Percentiles rank a stretch among this genome's conserved stretches.
Conservation (phyloP, 1,140 invertebrate species). For the Leptinotarsa lineolata region DNA sequence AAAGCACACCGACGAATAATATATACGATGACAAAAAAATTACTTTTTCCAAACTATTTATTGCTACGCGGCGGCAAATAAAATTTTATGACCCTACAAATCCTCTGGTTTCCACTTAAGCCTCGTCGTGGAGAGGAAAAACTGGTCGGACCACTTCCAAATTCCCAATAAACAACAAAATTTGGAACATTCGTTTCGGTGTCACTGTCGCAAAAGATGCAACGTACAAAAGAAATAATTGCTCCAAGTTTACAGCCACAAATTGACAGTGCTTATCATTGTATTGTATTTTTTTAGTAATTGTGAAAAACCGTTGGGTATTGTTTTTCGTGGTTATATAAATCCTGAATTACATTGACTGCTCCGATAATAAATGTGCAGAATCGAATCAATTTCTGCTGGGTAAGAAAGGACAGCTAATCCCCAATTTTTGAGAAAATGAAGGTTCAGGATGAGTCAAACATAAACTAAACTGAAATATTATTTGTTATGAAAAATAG, state of each 20-base stretch:
- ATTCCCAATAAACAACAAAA: constrained; percentile 19
- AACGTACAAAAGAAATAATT: constrained; percentile 1
- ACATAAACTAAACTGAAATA: no score
- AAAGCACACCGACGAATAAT: not conserved
- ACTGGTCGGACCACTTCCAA: constrained; percentile 9
- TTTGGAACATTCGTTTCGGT: constrained; percentile 12
- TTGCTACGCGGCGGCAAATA: constrained; percentile 17
- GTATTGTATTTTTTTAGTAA: not conserved
- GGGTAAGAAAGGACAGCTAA: no score
- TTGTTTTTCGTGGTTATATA: no score
- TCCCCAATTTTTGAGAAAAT: no score
- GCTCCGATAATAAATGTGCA: no score
- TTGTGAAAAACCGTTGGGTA: not conserved
- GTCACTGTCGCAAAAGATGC: constrained; percentile 6
- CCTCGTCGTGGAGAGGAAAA: not conserved
- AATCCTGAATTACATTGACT: no score
- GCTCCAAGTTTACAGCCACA: not conserved
- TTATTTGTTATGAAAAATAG: no score
- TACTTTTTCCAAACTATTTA: constrained; percentile 6
- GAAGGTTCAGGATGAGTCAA: no score
- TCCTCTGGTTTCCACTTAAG: constrained; percentile 9
- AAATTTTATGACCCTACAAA: constrained; percentile 19
- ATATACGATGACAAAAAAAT: constrained; percentile 14
- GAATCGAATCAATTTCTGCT: no score
- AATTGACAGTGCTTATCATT: not conserved